A percentile compares a stretch with the other conserved stretches of the same genome.
These are phyloP conservation scores for Sinhomidia bicolor DNA, from an alignment of 2,888 invertebrate species.

Conservation along the genomic window DNA sequence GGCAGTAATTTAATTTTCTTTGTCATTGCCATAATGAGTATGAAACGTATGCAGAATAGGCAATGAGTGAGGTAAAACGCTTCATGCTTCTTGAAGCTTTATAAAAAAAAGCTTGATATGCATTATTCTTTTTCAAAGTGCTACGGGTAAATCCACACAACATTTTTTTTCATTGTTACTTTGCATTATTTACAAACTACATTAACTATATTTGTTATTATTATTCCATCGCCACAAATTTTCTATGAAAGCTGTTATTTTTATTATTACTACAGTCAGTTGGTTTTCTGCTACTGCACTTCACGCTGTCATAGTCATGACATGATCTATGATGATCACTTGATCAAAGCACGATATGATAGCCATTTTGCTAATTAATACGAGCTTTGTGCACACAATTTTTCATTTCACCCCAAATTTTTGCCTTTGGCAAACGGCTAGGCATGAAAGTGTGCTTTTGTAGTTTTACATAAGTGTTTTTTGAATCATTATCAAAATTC, in stretches of 20 bases:
- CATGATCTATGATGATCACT: constrained; percentile 32
- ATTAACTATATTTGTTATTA: not conserved
- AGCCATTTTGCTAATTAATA: not conserved
- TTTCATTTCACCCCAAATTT: constrained; percentile 26
- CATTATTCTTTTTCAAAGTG: not conserved
- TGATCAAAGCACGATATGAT: constrained; percentile 31
- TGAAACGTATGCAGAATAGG: constrained; percentile 30
- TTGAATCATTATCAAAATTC: not conserved
- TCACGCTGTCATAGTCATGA: not conserved
- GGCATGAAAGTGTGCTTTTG: not conserved
- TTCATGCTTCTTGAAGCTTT: constrained; percentile 34
- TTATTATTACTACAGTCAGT: not conserved
- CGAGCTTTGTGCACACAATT: not conserved
- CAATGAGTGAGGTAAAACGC: constrained; percentile 4
- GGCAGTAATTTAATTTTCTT: constrained; percentile 53
- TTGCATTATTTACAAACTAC: not conserved
- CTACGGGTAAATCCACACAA: not conserved
- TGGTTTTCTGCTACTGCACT: constrained; percentile 24
- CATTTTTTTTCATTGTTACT: constrained; percentile 19
- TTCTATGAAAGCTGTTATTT: not conserved
- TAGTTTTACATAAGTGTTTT: not conserved
- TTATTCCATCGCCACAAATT: not conserved
- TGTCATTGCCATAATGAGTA: constrained; percentile 51
- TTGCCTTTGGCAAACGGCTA: not conserved
- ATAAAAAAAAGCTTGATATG: not conserved